Base-by-base conservation (phyloP, 2,888 invertebrate species). In the Eupeodes latifasciatus region DNA sequence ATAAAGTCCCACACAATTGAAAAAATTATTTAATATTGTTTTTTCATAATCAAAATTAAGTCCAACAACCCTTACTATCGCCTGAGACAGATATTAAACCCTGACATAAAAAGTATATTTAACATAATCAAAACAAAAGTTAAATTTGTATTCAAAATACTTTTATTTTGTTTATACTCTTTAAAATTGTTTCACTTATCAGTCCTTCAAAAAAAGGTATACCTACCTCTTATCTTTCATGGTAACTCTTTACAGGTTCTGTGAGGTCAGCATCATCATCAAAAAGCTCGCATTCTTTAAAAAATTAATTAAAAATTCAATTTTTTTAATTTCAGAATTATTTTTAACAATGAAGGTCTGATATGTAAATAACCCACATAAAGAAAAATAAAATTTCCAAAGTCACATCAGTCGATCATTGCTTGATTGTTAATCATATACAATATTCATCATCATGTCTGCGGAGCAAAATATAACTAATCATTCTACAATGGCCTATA, bases 271-370 rank as follows among this genome's bases (percentile, higher is more conserved):
- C 3, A 36, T 36, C n/a, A 57, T 19, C 19, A 19, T 57, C 10
- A 10, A 0, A 59, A 34, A 59, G 34, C 14, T 14, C 36, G 34
- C 7, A 5, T 2, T 12, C 59, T 9, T 34, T 9, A 27, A 27
- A 10, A 36, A 61, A 16, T 62, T 6, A 11, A 16, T 62, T 44
- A 6, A 2, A 62, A 62, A 34, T 0, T 9, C 5, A 44, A 27
- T 67, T 51, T 40, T 40, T 61, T 67, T 67, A n/a, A n/a, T 67
- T 51, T 11, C 51, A 67, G 67, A 10, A 27, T 51, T n/a, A 6
- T 36, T 36, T 67, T 51, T 36, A 34, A 67, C n/a, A 51, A 67
- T 62, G 49, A 36, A 51, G 5, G n/a, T 11, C 64, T 64, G 64
- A 67, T 51, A 66, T n/a, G 34, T 47, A 27, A 67, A 36, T 40